These are phyloP conservation scores for Cynopterus brachyotis DNA, from an alignment of 2,113 vertebrate genomes.

Conservation along the genomic window DNA sequence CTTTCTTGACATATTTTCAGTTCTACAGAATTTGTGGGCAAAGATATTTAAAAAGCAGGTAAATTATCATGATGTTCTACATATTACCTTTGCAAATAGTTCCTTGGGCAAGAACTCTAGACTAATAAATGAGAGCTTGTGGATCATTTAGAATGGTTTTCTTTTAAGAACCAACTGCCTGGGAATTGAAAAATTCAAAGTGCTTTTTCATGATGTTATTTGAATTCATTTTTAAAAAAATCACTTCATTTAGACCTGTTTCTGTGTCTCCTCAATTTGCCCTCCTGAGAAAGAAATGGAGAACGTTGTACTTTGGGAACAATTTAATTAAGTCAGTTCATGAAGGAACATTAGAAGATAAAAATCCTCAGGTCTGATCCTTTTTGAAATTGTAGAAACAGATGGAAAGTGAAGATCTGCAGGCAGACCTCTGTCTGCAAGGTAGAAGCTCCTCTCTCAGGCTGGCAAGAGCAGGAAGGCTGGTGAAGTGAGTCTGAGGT, in stretches of 20 bases:
- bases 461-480: not conserved
- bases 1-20: not conserved
- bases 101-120: slow-evolving; percentile 17
- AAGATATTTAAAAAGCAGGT: not conserved
- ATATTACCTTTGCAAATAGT: slow-evolving; percentile 1
- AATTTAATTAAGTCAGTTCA: slow-evolving; percentile 28
- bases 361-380: not conserved
- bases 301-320: not conserved
- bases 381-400: not conserved
- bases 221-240: slow-evolving; percentile 29
- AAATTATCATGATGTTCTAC: not conserved
- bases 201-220: slow-evolving; percentile 31
- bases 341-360: not conserved
- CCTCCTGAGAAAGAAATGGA: not conserved
- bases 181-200: slow-evolving; percentile 29
- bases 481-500: not conserved
- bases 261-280: slow-evolving; percentile 37
- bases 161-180: slow-evolving; percentile 9
- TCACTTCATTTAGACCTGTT: slow-evolving; percentile 27
- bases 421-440: not conserved
- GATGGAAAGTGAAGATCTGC: not conserved
- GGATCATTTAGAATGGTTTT: not conserved
- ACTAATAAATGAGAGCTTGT: slow-evolving; percentile 33
- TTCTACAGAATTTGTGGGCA: not conserved
- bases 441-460: not conserved